phyloP scores from a whole-genome alignment of 1,140 invertebrate genomes.

The Acyrthosiphon pisum region DNA sequence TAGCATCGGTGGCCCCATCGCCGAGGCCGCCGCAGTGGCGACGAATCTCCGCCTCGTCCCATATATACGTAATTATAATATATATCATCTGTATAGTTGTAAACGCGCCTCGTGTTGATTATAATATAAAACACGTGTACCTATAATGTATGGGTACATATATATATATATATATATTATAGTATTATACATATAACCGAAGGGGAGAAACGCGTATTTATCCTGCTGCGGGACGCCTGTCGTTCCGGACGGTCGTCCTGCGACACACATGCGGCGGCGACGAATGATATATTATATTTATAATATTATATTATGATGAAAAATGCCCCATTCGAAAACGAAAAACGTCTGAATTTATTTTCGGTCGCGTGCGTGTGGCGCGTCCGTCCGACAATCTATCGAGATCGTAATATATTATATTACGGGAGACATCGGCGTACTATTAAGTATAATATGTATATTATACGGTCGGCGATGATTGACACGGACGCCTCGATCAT shows the following conservation, averaged over 20 bases:
- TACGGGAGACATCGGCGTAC: background rate
- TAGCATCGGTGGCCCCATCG: background rate
- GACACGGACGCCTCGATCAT: background rate
- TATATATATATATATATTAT: background rate
- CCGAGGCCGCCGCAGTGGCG: too few relatives aligned
- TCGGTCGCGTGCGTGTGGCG: background rate
- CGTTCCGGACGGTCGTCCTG: background rate
- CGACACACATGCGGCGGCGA: background rate
- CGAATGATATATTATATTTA: background rate
- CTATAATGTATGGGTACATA: background rate
- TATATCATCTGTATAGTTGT: background rate
- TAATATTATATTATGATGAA: background rate
- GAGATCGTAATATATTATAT: background rate
- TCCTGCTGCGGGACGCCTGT: background rate
- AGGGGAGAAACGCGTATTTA: background rate
- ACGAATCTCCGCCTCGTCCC: background rate
- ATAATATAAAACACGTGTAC: slow-evolving; percentile 6
- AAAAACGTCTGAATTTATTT: slow-evolving; percentile 11
- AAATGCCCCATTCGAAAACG: background rate
- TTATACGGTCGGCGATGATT: background rate
- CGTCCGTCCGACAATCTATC: background rate
- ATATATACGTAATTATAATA: background rate
- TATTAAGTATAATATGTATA: background rate
- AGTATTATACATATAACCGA: background rate
- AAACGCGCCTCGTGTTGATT: background rate